Conservation (phyloP, 1,140 invertebrate species). For the Hypothenemus hampei region DNA sequence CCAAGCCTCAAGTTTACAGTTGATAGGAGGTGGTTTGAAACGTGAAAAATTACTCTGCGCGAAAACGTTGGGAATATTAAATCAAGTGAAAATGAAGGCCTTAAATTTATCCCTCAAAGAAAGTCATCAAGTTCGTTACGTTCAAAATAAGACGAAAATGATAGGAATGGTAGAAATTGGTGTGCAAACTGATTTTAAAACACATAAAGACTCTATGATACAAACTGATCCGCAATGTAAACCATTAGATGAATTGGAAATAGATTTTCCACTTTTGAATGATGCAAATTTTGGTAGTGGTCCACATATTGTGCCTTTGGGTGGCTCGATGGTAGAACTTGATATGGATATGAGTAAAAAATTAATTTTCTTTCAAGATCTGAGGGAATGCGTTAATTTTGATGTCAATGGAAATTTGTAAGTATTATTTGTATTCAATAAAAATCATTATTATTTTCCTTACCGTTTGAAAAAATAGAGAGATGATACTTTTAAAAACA, state of each 20-base stretch:
- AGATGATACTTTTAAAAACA: too few relatives aligned
- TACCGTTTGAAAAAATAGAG: too few relatives aligned
- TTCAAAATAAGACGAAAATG: background rate
- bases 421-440: slow-evolving; percentile 23
- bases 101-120: slow-evolving; percentile 19
- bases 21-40: too few relatives aligned
- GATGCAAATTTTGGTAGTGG: slow-evolving; percentile 7
- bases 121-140: background rate
- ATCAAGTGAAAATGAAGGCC: slow-evolving; percentile 23
- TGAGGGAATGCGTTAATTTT: slow-evolving; percentile 12
- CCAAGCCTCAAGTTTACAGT: too few relatives aligned
- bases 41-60: slow-evolving; percentile 12
- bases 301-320: slow-evolving; percentile 4
- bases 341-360: slow-evolving; percentile 1
- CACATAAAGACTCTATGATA: slow-evolving; percentile 1
- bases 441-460: too few relatives aligned
- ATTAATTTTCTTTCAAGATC: slow-evolving; percentile 19
- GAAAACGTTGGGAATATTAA: slow-evolving; percentile 14
- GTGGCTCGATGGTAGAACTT: background rate
- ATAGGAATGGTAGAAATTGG: slow-evolving; percentile 2
- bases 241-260: background rate
- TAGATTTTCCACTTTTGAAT: slow-evolving; percentile 3
- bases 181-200: slow-evolving; percentile 3
- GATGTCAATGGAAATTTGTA: slow-evolving; percentile 26
- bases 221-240: slow-evolving; percentile 1